Evolutionary conservation across 2,888 invertebrate genomes (phyloP).

Genomic region (Hoplodrina ambigua): DNA sequence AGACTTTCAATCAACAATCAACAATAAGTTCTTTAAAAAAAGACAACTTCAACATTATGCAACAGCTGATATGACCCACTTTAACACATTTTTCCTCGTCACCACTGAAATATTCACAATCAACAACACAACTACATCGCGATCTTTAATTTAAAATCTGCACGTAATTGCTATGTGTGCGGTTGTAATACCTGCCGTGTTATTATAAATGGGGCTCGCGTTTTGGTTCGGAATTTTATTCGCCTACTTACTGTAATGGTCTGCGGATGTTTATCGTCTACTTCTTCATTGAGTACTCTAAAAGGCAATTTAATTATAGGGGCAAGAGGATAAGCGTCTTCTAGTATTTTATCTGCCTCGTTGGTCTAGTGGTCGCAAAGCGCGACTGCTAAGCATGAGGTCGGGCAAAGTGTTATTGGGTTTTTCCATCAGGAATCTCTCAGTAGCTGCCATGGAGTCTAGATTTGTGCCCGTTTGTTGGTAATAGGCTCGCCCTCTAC

Average conservation of each 20-base stretch:
- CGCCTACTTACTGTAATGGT: slow-evolving; percentile 36
- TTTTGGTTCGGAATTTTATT: slow-evolving; percentile 48
- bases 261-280: slow-evolving; percentile 22
- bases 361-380: too few species aligned
- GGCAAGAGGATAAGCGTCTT: not conserved
- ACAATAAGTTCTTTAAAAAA: too few species aligned
- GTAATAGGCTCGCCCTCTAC: too few species aligned
- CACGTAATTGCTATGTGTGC: slow-evolving; percentile 53
- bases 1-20: too few species aligned
- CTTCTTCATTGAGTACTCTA: not conserved
- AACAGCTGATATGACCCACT: slow-evolving; percentile 23
- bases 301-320: not conserved
- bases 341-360: not conserved
- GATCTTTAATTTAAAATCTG: slow-evolving; percentile 44
- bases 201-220: slow-evolving; percentile 51
- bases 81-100: not conserved
- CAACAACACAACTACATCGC: not conserved
- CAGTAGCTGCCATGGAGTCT: too few species aligned
- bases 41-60: not conserved
- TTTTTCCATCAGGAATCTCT: too few species aligned
- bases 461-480: too few species aligned
- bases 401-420: too few species aligned
- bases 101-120: slow-evolving; percentile 9
- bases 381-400: too few species aligned
- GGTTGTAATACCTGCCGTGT: slow-evolving; percentile 29